phyloP scores from a whole-genome alignment of 2,888 invertebrate species.

The Ganaspis brasiliensis region DNA sequence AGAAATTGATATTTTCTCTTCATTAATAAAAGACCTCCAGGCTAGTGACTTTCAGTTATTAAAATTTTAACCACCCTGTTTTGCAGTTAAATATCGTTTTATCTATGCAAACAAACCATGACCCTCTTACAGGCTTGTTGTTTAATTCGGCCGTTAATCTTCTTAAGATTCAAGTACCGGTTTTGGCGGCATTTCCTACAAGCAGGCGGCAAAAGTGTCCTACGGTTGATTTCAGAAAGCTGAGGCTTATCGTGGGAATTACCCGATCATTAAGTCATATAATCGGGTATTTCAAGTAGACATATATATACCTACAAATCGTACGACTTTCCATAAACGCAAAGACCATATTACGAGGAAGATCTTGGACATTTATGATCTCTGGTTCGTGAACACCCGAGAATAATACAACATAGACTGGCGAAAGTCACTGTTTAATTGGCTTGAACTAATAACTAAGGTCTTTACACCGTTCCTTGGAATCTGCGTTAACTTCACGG shows the following conservation, averaged over 20 bases:
- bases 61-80: background rate
- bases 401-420: conserved; percentile 22
- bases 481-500: background rate
- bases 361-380: conserved; percentile 37
- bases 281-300: conserved; percentile 16
- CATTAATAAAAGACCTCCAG: no score
- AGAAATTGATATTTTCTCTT: no score
- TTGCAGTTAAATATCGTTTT: conserved; percentile 5
- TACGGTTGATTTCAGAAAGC: conserved; percentile 10
- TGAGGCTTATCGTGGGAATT: conserved; percentile 24
- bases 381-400: background rate
- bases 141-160: conserved; percentile 31
- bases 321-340: conserved; percentile 44
- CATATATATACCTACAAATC: conserved; percentile 13
- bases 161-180: conserved; percentile 17
- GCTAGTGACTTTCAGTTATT: background rate
- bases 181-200: conserved; percentile 16
- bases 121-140: conserved; percentile 1
- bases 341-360: conserved; percentile 17
- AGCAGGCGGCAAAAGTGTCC: background rate
- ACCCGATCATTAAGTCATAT: conserved; percentile 35
- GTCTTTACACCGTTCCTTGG: background rate
- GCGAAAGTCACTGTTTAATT: conserved; percentile 41
- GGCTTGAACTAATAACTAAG: conserved; percentile 18
- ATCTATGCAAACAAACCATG: conserved; percentile 16